Percentiles rank a stretch among this genome's conserved stretches.
Conservation (phyloP, 2,888 invertebrate genomes). For the Neuroscelio doddi region DNA sequence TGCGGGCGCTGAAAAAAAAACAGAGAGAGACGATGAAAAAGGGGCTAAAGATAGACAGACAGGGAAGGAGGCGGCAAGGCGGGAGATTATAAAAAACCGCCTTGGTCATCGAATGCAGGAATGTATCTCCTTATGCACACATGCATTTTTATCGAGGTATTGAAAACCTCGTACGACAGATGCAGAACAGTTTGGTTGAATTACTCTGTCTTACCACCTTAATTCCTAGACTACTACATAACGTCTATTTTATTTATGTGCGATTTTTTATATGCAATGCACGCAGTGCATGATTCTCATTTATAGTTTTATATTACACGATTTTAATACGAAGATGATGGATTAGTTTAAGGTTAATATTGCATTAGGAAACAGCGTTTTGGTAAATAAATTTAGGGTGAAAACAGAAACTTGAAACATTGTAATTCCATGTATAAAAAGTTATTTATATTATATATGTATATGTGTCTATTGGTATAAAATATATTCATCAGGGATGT, state of each 20-base stretch:
- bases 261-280: slow-evolving; percentile 9
- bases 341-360: too few relatives aligned
- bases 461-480: too few relatives aligned
- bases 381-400: too few relatives aligned
- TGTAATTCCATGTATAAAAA: too few relatives aligned
- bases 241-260: slow-evolving; percentile 42
- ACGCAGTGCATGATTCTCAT: too few relatives aligned
- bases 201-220: slow-evolving; percentile 14
- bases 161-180: slow-evolving; percentile 30
- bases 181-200: slow-evolving; percentile 35
- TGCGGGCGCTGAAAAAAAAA: slow-evolving; percentile 13
- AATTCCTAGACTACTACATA: slow-evolving; percentile 31
- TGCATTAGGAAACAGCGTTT: too few relatives aligned
- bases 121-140: slow-evolving; percentile 44
- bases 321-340: too few relatives aligned
- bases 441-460: too few relatives aligned
- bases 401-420: too few relatives aligned
- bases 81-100: slow-evolving; percentile 44
- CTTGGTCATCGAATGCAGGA: slow-evolving; percentile 48
- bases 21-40: slow-evolving; percentile 22
- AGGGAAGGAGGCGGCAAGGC: slow-evolving; percentile 14
- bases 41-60: slow-evolving; percentile 29
- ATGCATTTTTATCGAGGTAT: slow-evolving; percentile 37
- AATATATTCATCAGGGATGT: too few relatives aligned
- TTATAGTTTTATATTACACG: too few relatives aligned